Percentiles rank a stretch among this genome's conserved stretches.
These are phyloP conservation scores for Aldrovandia affinis DNA, from an alignment of 2,797 vertebrate genomes.

Conservation along the genomic window DNA sequence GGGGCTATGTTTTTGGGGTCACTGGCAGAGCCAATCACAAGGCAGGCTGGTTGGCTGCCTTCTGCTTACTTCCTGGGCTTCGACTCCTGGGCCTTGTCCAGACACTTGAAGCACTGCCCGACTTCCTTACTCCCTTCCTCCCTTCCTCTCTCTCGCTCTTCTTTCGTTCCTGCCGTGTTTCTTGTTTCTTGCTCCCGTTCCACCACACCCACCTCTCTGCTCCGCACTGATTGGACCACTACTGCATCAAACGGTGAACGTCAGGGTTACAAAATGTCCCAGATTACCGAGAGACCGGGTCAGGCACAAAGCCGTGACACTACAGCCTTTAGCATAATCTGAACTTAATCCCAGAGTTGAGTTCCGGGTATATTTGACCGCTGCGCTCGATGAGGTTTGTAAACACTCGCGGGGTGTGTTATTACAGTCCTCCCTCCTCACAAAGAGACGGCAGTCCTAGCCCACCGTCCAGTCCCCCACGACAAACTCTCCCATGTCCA, in stretches of 20 bases:
- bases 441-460: neutral
- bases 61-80: neutral
- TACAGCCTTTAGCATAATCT: neutral
- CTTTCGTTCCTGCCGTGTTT: too few relatives aligned
- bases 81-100: neutral
- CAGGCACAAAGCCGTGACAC: neutral
- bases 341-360: neutral
- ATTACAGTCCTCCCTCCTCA: neutral
- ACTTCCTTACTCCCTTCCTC: neutral
- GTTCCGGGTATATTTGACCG: neutral
- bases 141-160: too few relatives aligned
- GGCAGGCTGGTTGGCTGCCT: neutral
- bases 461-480: neutral
- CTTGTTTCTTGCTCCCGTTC: neutral
- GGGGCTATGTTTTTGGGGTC: neutral
- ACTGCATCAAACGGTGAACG: neutral
- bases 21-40: neutral
- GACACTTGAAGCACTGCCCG: neutral
- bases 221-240: neutral
- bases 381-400: neutral
- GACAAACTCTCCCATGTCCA: neutral
- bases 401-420: neutral
- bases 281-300: conserved; percentile 9
- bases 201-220: neutral
- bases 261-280: conserved; percentile 2